Base-by-base conservation (phyloP, 2,113 vertebrate genomes). In the Salminus brasiliensis region DNA sequence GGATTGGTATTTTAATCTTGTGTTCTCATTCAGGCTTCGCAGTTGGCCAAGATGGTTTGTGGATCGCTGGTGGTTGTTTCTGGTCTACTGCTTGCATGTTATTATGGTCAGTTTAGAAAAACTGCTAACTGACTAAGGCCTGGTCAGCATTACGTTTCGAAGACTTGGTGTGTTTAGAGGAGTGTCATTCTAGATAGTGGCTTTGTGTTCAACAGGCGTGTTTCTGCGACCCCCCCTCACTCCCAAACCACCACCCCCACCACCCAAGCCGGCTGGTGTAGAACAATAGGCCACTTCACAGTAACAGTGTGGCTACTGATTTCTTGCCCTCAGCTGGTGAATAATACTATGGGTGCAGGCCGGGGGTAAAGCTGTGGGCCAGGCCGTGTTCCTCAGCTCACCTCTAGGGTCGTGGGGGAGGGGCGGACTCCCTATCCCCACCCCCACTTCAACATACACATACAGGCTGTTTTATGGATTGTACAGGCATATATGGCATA, bases 271-370 rank as follows among this genome's bases (percentile, higher is more conserved):
- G 75, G 71, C 80, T 65, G 18, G 53, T 63, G 69, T 75, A 30
- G 53, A 88, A 93, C 93, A 92, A 91, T 91, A 80, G 81, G 75
- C 66, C 76, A 74, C 83, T 92, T 93, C 85, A 91, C 84, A 79
- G 90, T 88, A 87, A 90, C 92, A 88, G 82, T 87, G 88, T 86
- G 57, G 45, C 89, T 70, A 87, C 86, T 90, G 90, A 92, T 88
- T 87, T 87, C 87, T 88, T 60, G 55, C 81, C 81, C 30, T 63
- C 83, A 75, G 81, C 79, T 76, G 85, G 85, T 80, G 89, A 91
- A 91, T 89, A 90, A 90, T 89, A 89, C 85, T 80, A 88, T 88
- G 82, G 84, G 82, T 83, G 85, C 79, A 85, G 86, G 80, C 84
- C 43, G 1, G 39, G 36, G 45, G 59, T 60, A 83, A 77, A 79